Conservation (phyloP, 2,888 invertebrate genomes). For the Stomorhina lunata region DNA sequence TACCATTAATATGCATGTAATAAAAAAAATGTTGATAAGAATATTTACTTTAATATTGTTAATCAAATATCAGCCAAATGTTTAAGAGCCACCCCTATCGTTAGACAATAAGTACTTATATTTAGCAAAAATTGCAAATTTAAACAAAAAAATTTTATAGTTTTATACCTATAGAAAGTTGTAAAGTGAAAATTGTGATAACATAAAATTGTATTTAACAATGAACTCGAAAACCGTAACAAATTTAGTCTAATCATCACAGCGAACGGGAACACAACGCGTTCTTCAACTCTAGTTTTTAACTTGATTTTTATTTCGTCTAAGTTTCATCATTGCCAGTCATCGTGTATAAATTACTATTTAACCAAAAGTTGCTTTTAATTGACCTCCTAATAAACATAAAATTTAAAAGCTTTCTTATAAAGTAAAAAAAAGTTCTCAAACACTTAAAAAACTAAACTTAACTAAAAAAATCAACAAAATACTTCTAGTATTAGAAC, state of each 20-base stretch:
- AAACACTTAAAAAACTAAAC: not conserved
- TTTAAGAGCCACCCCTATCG: not conserved
- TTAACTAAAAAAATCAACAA: conserved; percentile 11
- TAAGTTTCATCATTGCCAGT: not conserved
- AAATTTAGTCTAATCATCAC: conserved; percentile 21
- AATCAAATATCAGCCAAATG: not conserved
- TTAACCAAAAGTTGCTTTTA: conserved; percentile 30
- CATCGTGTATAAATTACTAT: conserved; percentile 1
- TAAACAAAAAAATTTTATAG: not conserved
- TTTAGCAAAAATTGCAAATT: not conserved
- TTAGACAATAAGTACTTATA: not conserved
- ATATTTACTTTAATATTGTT: not conserved
- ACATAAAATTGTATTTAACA: conserved; percentile 22
- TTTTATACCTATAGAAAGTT: not conserved
- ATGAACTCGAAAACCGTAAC: not conserved
- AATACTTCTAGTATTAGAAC: not conserved
- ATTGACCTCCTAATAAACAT: conserved; percentile 37
- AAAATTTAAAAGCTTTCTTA: conserved; percentile 12
- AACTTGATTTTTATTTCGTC: not conserved
- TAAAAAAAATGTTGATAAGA: conserved; percentile 31
- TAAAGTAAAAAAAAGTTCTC: conserved; percentile 2
- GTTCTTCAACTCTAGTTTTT: not conserved
- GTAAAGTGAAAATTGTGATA: conserved; percentile 19
- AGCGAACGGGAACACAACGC: conserved; percentile 7
- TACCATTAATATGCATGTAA: no score